These are phyloP conservation scores for Mareca strepera DNA, from an alignment of 2,797 vertebrate genomes.

Conservation along the genomic window DNA sequence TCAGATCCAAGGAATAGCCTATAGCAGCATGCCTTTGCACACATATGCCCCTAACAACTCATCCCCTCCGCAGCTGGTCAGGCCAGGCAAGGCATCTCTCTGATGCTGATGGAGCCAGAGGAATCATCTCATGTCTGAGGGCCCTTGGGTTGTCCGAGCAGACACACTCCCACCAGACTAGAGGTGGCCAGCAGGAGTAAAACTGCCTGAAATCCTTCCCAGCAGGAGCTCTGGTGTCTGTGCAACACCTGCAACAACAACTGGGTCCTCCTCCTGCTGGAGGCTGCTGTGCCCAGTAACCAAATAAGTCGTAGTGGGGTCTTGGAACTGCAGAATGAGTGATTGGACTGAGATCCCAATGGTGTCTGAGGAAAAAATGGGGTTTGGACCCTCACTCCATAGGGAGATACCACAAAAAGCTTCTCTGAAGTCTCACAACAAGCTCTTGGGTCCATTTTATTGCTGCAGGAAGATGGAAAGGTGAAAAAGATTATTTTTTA, in stretches of 20 bases:
- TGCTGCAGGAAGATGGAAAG: not conserved
- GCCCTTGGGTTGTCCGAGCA: not conserved
- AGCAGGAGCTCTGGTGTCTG: not conserved
- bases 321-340: not conserved
- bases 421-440: not conserved
- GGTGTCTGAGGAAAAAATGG: accelerated
- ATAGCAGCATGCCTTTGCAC: accelerated
- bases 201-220: not conserved
- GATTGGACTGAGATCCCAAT: not conserved
- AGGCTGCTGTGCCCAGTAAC: not conserved
- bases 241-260: not conserved
- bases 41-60: not conserved
- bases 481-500: not conserved
- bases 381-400: not conserved
- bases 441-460: not conserved
- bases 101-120: not conserved
- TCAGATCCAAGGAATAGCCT: not conserved
- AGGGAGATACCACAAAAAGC: not conserved
- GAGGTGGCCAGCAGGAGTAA: not conserved
- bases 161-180: not conserved
- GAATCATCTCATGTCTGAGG: not conserved
- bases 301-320: not conserved
- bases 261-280: not conserved
- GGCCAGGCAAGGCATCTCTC: not conserved
- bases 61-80: accelerated